These are phyloP conservation scores for Setophaga kirtlandii DNA, from an alignment of 2,113 vertebrate species.

Conservation along the genomic window DNA sequence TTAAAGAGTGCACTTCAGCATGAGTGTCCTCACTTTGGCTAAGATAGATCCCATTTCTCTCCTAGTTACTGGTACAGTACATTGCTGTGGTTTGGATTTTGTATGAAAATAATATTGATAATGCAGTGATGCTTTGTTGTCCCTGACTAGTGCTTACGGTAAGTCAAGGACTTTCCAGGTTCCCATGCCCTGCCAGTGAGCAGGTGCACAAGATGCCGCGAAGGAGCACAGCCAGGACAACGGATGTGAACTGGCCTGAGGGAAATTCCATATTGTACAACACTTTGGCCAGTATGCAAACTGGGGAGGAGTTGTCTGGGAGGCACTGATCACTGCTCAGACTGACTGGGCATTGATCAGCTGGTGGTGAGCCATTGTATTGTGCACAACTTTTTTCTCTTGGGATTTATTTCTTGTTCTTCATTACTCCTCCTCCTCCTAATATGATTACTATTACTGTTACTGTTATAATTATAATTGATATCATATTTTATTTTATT, in stretches of 20 bases:
- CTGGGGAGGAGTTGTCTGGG: no score
- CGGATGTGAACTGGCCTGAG: neutral
- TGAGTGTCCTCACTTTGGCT: neutral
- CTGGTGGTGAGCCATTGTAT: neutral
- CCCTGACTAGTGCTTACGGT: neutral
- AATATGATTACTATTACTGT: no score
- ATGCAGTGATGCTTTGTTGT: neutral
- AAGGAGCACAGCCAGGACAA: neutral
- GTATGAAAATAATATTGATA: neutral
- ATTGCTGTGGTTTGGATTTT: neutral
- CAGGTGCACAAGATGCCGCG: neutral
- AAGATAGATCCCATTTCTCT: neutral
- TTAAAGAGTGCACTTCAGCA: neutral
- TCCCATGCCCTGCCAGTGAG: neutral
- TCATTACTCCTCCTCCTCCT: neutral
- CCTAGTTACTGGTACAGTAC: neutral
- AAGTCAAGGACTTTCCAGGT: neutral
- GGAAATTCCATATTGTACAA: neutral
- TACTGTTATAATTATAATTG: neutral
- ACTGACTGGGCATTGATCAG: neutral
- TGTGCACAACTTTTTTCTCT: neutral
- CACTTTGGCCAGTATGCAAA: neutral
- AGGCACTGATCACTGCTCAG: accelerated
- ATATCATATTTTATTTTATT: neutral
- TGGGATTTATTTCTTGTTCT: neutral